Evolutionary conservation across 2,888 invertebrate species (phyloP).

Genomic region (Pocota personata): DNA sequence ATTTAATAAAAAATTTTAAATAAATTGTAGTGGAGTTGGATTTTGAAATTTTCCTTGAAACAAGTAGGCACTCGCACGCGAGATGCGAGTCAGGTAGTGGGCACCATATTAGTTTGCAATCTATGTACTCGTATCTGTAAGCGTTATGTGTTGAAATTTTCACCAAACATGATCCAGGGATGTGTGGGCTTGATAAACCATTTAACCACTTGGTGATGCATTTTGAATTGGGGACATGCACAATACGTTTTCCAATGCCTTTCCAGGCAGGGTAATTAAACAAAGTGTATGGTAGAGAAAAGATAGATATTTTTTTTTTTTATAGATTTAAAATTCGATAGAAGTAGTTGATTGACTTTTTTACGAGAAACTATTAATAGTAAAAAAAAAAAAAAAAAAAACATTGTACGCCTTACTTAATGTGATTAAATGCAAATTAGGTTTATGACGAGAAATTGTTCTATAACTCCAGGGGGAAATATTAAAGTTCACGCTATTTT

Average conservation of each 20-base stretch:
- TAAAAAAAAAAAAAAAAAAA: not conserved
- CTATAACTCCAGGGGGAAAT: not conserved
- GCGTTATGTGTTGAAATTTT: not conserved
- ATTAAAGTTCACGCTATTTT: not conserved
- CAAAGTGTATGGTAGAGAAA: not conserved
- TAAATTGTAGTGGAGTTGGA: not conserved
- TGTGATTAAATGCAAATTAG: conserved; percentile 11
- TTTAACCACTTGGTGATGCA: not conserved
- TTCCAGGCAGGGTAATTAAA: not conserved
- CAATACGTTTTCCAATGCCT: not conserved
- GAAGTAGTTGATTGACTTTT: not conserved
- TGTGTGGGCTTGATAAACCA: not conserved
- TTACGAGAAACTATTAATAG: not conserved
- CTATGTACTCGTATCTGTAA: not conserved
- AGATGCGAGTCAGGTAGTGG: not conserved
- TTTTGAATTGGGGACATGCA: not conserved
- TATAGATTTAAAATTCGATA: not conserved
- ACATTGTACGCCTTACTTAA: not conserved
- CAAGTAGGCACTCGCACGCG: not conserved
- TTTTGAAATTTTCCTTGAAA: not conserved
- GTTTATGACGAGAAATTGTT: conserved; percentile 4
- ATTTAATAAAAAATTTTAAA: not conserved
- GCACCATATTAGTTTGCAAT: not conserved
- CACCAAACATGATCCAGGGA: not conserved
- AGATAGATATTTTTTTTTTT: not conserved